These are phyloP conservation scores for Drosophila tanythrix DNA, from an alignment of 2,888 invertebrate species.

Conservation along the genomic window DNA sequence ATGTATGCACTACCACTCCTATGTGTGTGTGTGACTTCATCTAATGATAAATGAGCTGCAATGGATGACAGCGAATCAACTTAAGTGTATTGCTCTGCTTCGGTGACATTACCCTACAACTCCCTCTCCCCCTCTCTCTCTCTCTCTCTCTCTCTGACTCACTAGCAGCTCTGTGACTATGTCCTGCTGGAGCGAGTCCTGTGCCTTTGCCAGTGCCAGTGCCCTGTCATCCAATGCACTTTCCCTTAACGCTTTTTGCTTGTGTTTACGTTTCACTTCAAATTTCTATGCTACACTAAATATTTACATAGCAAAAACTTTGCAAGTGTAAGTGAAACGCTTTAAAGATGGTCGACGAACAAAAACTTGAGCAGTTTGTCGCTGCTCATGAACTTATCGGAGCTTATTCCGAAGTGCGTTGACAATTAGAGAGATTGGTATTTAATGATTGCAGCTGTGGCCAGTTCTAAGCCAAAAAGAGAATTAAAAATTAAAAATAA, in stretches of 20 bases:
- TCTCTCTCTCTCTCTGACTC: not conserved
- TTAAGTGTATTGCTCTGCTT: constrained; percentile 83
- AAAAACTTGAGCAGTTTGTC: constrained; percentile 33
- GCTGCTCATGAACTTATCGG: constrained; percentile 44
- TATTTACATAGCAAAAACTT: constrained; percentile 68
- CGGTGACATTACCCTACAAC: constrained; percentile 45
- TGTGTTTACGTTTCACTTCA: constrained; percentile 77
- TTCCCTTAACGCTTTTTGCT: constrained; percentile 73
- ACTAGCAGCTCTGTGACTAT: constrained; percentile 4
- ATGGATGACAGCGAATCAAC: constrained; percentile 84
- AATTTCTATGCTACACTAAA: constrained; percentile 75
- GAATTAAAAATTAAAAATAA: not conserved
- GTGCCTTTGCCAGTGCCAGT: constrained; percentile 8
- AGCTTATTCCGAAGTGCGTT: constrained; percentile 16
- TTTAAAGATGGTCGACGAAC: constrained; percentile 49
- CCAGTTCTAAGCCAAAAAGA: not conserved
- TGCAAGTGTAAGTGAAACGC: constrained; percentile 62
- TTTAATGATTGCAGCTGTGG: constrained; percentile 48
- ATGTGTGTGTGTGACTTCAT: constrained; percentile 62
- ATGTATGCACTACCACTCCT: constrained; percentile 11
- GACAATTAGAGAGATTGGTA: constrained; percentile 43
- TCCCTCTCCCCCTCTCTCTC: not conserved
- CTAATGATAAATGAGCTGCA: constrained; percentile 84
- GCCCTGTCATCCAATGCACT: constrained; percentile 65
- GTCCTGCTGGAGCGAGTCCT: constrained; percentile 30